Evolutionary conservation across 2,888 invertebrate genomes (phyloP).

Genomic region (Cenopis cana): DNA sequence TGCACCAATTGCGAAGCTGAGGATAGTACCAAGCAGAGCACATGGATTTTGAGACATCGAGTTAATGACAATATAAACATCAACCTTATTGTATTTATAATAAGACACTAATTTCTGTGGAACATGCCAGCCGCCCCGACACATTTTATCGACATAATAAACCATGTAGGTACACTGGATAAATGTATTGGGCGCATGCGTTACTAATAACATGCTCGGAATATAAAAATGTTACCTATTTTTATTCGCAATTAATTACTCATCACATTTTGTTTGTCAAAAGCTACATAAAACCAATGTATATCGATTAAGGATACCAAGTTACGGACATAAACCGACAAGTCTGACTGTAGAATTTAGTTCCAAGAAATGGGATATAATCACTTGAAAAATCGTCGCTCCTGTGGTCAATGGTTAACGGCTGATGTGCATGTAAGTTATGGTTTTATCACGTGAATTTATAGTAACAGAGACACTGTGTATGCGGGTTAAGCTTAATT

Average conservation of each 20-base stretch:
- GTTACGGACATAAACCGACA: too few species aligned
- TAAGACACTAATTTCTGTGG: slow-evolving; percentile 40
- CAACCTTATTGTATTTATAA: slow-evolving; percentile 39
- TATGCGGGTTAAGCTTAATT: too few species aligned
- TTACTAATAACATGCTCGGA: slow-evolving; percentile 21
- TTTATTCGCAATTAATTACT: neutral
- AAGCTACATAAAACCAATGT: neutral
- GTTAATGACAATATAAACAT: slow-evolving; percentile 26
- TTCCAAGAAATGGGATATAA: too few species aligned
- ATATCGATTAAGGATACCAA: neutral
- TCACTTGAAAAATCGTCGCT: too few species aligned
- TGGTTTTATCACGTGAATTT: too few species aligned
- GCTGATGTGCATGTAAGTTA: too few species aligned
- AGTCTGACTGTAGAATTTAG: too few species aligned
- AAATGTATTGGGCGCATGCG: slow-evolving; percentile 28
- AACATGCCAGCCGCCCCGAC: slow-evolving; percentile 36
- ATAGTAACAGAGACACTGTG: too few species aligned
- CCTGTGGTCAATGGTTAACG: too few species aligned
- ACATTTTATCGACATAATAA: slow-evolving; percentile 21
- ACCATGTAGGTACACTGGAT: slow-evolving; percentile 9
- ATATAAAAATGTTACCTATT: slow-evolving; percentile 30
- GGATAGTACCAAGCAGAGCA: slow-evolving; percentile 16
- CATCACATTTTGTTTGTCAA: neutral
- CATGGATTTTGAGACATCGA: slow-evolving; percentile 30
- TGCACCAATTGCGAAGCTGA: neutral